Evolutionary conservation across 2,888 invertebrate species (phyloP).

Genomic region (Eupithecia dodoneata): DNA sequence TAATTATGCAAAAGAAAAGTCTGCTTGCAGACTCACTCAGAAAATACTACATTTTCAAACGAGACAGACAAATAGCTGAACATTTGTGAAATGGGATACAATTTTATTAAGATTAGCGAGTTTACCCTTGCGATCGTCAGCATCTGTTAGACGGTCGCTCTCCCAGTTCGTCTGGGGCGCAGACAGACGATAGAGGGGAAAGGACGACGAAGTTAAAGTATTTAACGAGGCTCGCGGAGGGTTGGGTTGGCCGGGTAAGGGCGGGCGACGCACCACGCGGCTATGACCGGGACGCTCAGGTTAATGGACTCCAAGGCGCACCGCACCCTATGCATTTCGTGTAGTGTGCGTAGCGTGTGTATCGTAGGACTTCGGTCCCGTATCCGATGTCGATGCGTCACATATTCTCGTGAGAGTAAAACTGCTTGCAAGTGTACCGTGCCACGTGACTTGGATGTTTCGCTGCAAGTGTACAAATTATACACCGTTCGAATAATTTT

Average conservation of each 20-base stretch:
- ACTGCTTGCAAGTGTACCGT: background rate
- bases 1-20: background rate
- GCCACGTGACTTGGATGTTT: conserved; percentile 12
- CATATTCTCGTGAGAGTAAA: conserved; percentile 12
- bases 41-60: background rate
- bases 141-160: conserved; percentile 50
- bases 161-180: conserved; percentile 55
- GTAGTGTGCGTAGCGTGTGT: conserved; percentile 34
- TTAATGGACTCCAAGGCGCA: conserved; percentile 53
- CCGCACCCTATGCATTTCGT: conserved; percentile 45
- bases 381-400: conserved; percentile 31
- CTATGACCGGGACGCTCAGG: conserved; percentile 54
- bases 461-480: conserved; percentile 10
- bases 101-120: conserved; percentile 30
- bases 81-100: conserved; percentile 16
- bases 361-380: conserved; percentile 40
- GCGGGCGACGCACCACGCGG: conserved; percentile 48
- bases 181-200: conserved; percentile 54
- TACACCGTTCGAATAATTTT: background rate
- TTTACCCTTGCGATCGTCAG: conserved; percentile 39
- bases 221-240: conserved; percentile 57
- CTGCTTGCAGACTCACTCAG: background rate
- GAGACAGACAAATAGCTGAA: conserved; percentile 6
- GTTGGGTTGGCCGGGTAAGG: conserved; percentile 56
- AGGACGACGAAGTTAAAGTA: conserved; percentile 64